phyloP scores from a whole-genome alignment of 2,797 vertebrate genomes.

The Erethizon dorsatum region DNA sequence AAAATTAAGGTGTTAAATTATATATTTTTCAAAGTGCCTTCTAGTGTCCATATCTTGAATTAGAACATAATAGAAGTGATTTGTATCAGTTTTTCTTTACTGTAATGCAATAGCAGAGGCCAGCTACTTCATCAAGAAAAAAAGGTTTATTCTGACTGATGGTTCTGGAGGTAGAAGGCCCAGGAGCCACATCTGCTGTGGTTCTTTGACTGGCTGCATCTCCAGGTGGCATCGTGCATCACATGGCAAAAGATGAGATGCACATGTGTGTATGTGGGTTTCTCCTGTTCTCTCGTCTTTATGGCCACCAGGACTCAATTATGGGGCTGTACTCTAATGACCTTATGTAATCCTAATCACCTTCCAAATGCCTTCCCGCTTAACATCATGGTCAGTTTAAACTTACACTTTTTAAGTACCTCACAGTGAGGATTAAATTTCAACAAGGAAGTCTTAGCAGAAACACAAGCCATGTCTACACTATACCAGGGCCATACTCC shows the following conservation, averaged over 20 bases:
- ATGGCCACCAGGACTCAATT: background rate
- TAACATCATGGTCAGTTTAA: background rate
- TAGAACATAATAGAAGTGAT: background rate
- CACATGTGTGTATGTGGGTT: background rate
- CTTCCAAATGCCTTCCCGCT: background rate
- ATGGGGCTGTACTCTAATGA: background rate
- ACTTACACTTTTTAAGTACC: background rate
- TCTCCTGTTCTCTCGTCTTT: background rate
- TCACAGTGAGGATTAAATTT: background rate
- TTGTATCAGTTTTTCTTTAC: background rate
- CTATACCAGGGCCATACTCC: background rate
- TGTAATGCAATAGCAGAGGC: background rate
- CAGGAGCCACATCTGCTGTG: background rate
- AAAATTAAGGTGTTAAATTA: background rate
- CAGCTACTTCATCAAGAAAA: background rate
- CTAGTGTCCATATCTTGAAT: background rate
- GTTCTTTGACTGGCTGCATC: background rate
- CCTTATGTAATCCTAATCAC: background rate
- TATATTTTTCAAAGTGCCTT: slow-evolving; percentile 42
- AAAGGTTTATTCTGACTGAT: background rate
- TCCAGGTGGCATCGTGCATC: background rate
- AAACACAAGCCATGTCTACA: background rate
- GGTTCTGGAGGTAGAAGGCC: background rate
- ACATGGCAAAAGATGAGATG: background rate
- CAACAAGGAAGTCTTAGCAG: background rate